Percentiles rank a stretch among this genome's conserved stretches.
Conservation (phyloP, 2,888 invertebrate species). For the Agrochola litura region DNA sequence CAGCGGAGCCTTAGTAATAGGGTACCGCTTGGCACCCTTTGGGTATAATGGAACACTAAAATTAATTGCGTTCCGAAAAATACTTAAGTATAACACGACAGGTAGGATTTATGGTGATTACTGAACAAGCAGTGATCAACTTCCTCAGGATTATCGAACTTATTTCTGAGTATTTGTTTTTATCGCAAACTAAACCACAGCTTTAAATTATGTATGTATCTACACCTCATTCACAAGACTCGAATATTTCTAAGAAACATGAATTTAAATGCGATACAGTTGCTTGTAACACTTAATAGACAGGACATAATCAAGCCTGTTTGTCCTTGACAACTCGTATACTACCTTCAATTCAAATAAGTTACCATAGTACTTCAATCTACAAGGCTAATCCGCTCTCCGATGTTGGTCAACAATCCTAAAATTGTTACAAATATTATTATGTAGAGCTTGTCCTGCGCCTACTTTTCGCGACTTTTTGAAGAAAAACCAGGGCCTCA, state of each 20-base stretch:
- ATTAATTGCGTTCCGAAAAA: not conserved
- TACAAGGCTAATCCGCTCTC: conserved; percentile 77
- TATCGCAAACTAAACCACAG: not conserved
- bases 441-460: not conserved
- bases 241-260: conserved; percentile 40
- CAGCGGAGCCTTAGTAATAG: no score
- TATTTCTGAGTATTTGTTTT: conserved; percentile 3
- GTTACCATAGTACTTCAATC: conserved; percentile 51
- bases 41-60: no score
- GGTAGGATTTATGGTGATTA: not conserved
- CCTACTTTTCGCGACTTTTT: not conserved
- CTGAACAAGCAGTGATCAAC: not conserved
- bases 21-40: no score
- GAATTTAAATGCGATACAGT: conserved; percentile 34
- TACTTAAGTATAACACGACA: not conserved
- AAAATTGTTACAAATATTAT: conserved; percentile 15
- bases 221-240: not conserved
- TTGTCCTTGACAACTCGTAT: conserved; percentile 61
- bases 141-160: not conserved
- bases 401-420: conserved; percentile 47
- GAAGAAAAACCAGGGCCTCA: not conserved
- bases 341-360: conserved; percentile 68
- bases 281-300: conserved; percentile 27
- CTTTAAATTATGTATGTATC: not conserved
- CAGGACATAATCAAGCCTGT: conserved; percentile 41